Base-by-base conservation (phyloP, 2,888 invertebrate species). In the Xestia c-nigrum region DNA sequence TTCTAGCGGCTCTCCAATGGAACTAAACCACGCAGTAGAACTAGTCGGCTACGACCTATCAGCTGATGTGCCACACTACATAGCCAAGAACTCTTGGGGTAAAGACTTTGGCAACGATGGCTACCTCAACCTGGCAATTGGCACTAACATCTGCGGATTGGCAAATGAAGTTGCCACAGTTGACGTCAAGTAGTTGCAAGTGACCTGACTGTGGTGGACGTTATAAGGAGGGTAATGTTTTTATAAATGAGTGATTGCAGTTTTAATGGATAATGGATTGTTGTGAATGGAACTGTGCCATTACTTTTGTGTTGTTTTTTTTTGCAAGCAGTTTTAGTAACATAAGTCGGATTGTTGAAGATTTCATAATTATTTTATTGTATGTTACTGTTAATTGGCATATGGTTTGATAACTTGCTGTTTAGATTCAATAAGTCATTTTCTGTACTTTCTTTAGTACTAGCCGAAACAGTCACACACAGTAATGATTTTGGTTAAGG, bases 61-160 rank as follows among this genome's bases (percentile, higher is more conserved):
- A 10, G 97, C 97, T 7, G 95, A 97, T 2, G 97, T 98, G 24
- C 99, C 99, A 0, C 97, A 98, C 94, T 99, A 98, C 92, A 98
- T 99, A 69, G 98, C 98, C 0, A 97, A 98, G 88, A 99, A 99
- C 94, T 98, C 98, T 0, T 99, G 99, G 99, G 99, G 99, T 0
- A 89, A 96, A 6, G 97, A 97, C 10, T 99, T 98, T 89, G 99
- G 99, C 0, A 97, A 98, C 85, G 94, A 96, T 43, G 99, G 99
- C 0, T 99, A 98, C 90, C 90, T 99, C 10, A 97, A 98, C 87
- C 95, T 99, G 74, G 98, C 98, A 1, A 97, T 98, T 57, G 98
- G 98, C 2, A 95, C 93, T 55, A 98, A 99, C 92, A 95, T 98
- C 31, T 99, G 99, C 92, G 98, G 99, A 1, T 92, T 98, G 78